phyloP scores from a whole-genome alignment of 2,113 vertebrate species.

The Fregetta grallaria region DNA sequence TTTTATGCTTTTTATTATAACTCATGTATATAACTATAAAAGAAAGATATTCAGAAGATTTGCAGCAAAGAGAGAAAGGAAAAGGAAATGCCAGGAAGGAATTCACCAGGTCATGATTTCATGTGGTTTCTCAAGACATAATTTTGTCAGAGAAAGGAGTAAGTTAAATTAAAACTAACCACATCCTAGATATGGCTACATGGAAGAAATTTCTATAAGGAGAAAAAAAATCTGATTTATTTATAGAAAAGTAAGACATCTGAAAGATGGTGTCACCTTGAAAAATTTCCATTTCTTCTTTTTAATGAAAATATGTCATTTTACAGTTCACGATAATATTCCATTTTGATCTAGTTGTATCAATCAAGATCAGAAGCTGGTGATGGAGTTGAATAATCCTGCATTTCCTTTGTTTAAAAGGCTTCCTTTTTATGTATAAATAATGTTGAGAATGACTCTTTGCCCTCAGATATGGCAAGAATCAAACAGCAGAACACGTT shows the following conservation, averaged over 20 bases:
- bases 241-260: neutral
- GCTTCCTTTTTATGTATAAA: neutral
- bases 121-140: neutral
- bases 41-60: neutral
- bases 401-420: neutral
- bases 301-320: neutral
- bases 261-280: neutral
- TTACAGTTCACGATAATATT: neutral
- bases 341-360: neutral
- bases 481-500: neutral
- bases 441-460: neutral
- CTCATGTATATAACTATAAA: neutral
- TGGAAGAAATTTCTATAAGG: neutral
- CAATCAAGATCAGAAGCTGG: neutral
- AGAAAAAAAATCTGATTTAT: neutral
- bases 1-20: neutral
- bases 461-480: neutral
- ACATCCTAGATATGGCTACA: neutral
- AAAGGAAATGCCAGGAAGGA: neutral
- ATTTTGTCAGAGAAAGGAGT: neutral
- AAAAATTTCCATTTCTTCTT: neutral
- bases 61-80: neutral
- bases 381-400: neutral
- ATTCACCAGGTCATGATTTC: neutral
- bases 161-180: neutral